Base-by-base conservation (phyloP, 2,888 invertebrate species). In the Amitus sp. region DNA sequence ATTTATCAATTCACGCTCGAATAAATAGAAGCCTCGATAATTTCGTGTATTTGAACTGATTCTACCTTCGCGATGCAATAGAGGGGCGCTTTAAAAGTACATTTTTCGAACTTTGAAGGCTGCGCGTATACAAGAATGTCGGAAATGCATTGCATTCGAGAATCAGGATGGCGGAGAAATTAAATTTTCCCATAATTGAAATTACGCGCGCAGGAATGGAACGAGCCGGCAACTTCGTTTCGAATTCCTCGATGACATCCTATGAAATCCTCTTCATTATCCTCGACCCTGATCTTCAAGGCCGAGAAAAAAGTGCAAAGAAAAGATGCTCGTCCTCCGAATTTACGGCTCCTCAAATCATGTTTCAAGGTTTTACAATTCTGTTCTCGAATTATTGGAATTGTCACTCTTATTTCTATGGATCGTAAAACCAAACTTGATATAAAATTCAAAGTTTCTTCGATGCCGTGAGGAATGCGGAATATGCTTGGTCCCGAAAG, bases 1-100 rank as follows among this genome's bases (percentile, higher is more conserved):
- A 49, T 56, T 56, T 56, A 56, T 56, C 56, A 49, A 50, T 56
- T 56, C 56, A 56, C 49, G 56, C 49, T 56, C 56, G 45, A 56
- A 56, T 56, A 56, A 56, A 34, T 49, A 45, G 49, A 49, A 27
- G 56, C 30, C 23, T 46, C 45, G 40, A 46, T 49, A 56, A 56
- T n/a, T n/a, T n/a, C n/a, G n/a, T n/a, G n/a, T n/a, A n/a, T 37
- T 4, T 6, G 13, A 37, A 37, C 6, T 4, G 15, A 37, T 4
- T 13, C 15, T 37, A 7, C 15, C 18, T 13, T 13, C 6, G 18
- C 18, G 37, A 37, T 15, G 15, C n/a, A 13, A 4, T 4, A 4
- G 34, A 34, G 12, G 13, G 4, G 13, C n/a, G n/a, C n/a, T n/a
- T n/a, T n/a, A n/a, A n/a, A n/a, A n/a, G n/a, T n/a, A n/a, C n/a